Evolutionary conservation across 1,140 invertebrate genomes (phyloP).

Genomic region (Steinernema khuongi): DNA sequence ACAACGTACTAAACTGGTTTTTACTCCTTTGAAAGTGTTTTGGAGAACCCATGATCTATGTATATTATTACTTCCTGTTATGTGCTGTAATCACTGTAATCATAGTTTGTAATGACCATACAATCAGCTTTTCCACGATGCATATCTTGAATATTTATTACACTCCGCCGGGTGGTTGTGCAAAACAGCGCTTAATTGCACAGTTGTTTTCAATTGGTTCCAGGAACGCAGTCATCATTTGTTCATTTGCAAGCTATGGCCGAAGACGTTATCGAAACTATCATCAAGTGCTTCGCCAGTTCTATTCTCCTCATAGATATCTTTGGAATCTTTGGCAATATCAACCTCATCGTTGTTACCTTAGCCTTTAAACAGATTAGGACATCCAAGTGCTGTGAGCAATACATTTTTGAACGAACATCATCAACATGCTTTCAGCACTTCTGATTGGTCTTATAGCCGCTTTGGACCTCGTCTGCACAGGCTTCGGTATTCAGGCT

Average conservation of each 20-base stretch:
- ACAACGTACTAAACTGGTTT: too few species aligned
- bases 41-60: too few species aligned
- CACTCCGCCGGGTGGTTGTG: too few species aligned
- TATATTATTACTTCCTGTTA: too few species aligned
- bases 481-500: neutral
- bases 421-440: neutral
- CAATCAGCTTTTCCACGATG: too few species aligned
- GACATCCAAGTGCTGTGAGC: neutral
- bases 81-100: too few species aligned
- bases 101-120: too few species aligned
- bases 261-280: neutral
- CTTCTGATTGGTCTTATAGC: neutral
- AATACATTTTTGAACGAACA: neutral
- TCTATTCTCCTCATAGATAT: neutral
- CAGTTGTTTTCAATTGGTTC: too few species aligned
- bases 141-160: too few species aligned
- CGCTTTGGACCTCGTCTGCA: neutral
- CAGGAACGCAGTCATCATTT: too few species aligned
- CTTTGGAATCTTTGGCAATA: neutral
- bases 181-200: too few species aligned
- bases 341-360: neutral
- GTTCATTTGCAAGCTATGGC: neutral
- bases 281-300: neutral
- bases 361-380: neutral
- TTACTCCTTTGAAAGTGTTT: too few species aligned